Percentiles rank a stretch among this genome's conserved stretches.
These are phyloP conservation scores for Centropus unirufus DNA, from an alignment of 2,113 vertebrate genomes.

Conservation along the genomic window DNA sequence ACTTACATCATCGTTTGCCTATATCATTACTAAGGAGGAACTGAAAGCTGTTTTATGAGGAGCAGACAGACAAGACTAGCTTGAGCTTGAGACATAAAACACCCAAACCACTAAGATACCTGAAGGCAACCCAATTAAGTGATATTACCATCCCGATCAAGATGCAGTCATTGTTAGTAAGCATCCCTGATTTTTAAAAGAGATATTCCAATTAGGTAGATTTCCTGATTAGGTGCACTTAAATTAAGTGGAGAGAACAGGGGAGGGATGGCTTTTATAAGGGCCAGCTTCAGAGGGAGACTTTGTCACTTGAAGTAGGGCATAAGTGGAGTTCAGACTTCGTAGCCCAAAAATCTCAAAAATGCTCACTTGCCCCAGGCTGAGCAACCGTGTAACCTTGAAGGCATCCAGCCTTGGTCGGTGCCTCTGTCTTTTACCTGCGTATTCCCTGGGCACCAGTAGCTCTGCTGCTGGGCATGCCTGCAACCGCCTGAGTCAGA, in stretches of 20 bases:
- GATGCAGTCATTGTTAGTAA: slow-evolving; percentile 73
- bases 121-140: slow-evolving; percentile 72
- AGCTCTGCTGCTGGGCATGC: slow-evolving; percentile 59
- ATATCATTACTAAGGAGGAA: slow-evolving; percentile 68
- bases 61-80: slow-evolving; percentile 69
- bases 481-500: slow-evolving; percentile 39
- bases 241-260: slow-evolving; percentile 34
- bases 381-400: background rate
- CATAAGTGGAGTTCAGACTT: fast-evolving
- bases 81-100: slow-evolving; percentile 66
- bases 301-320: background rate
- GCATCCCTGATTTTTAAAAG: slow-evolving; percentile 41
- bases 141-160: slow-evolving; percentile 71
- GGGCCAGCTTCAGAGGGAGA: background rate
- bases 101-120: slow-evolving; percentile 64
- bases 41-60: slow-evolving; percentile 69
- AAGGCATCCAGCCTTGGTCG: background rate
- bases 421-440: background rate
- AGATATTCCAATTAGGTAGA: slow-evolving; percentile 69
- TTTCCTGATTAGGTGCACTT: slow-evolving; percentile 51
- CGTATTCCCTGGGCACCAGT: background rate
- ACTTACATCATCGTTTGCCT: slow-evolving; percentile 67
- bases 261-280: background rate
- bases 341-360: fast-evolving
- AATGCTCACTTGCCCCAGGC: background rate